These are phyloP conservation scores for Epirrhoe tristata DNA, from an alignment of 2,888 invertebrate genomes.

Conservation along the genomic window DNA sequence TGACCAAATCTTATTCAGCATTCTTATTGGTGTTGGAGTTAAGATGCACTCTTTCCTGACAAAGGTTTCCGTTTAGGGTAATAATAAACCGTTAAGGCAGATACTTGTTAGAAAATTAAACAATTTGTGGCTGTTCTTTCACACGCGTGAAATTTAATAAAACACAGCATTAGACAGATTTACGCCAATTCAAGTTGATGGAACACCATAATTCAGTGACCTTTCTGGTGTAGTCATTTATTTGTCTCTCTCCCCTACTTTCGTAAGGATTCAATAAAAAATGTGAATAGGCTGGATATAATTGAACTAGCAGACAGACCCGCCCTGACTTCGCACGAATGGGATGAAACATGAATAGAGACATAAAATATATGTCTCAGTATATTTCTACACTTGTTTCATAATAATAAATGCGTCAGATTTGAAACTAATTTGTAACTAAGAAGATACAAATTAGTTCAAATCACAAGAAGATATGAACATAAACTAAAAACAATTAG, in stretches of 20 bases:
- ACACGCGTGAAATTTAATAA: conserved; percentile 6
- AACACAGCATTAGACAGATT: not conserved
- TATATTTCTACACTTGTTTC: not conserved
- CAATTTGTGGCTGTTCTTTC: conserved; percentile 9
- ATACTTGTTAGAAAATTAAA: conserved; percentile 9
- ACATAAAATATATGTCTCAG: conserved; percentile 22
- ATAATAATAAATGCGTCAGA: not conserved
- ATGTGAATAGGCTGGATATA: conserved; percentile 26
- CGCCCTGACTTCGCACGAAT: conserved; percentile 28
- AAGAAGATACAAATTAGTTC: no score
- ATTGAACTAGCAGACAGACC: conserved; percentile 32
- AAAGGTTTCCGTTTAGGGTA: conserved; percentile 1
- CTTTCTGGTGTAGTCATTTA: conserved; percentile 14
- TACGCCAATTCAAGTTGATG: conserved; percentile 11
- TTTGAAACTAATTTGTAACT: not conserved
- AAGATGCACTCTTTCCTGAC: conserved; percentile 16
- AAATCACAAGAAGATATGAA: no score
- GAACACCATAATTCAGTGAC: conserved; percentile 10
- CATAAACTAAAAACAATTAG: no score
- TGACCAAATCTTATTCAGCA: conserved; percentile 52
- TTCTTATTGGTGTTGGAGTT: conserved; percentile 45
- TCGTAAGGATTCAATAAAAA: conserved; percentile 22
- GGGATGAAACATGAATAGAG: conserved; percentile 24
- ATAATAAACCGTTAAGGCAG: conserved; percentile 2
- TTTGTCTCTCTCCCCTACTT: conserved; percentile 36